Base-by-base conservation (phyloP, 1,140 invertebrate genomes). In the Cephus cinctus region DNA sequence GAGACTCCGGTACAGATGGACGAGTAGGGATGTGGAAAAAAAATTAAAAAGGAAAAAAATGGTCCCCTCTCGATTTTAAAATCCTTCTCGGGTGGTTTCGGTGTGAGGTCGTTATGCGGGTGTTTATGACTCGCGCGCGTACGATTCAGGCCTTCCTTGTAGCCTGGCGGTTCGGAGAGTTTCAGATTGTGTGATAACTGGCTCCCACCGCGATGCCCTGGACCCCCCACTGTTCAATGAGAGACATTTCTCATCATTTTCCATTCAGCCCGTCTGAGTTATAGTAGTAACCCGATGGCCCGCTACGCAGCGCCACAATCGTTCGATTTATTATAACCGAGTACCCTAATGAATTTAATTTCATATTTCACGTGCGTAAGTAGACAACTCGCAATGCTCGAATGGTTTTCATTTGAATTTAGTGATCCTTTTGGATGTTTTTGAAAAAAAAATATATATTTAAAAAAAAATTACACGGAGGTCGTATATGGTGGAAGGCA, bases 201-300 rank as follows among this genome's bases (percentile, higher is more conserved):
- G 52, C 55, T 53, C 44, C 48, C 57, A 54, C 50, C 57, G 52
- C 51, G 49, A 34, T 21, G 38, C 16, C 38, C 48, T 38, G 50
- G 71, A 72, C 71, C 69, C 69, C 71, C 71, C 67, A 71, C 57
- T 61, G 71, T 65, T 71, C 67, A 71, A 70, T 71, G 69, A 73
- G 69, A 73, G 69, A 71, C 69, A 74, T 74, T 74, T 74, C 71
- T 74, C 71, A 74, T 73, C 69, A 74, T 74, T 74, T 74, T 68
- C 71, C 70, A 74, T 74, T 74, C 69, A 71, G 52, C 45, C 54
- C 45, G 57, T 63, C 69, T 71, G 71, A 75, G 62, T 75, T 73
- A 75, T 73, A 69, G n/a, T n/a, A n/a, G n/a, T n/a, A 69, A 61
- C 59, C 61, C 50, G 44, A 47, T 56, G 54, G n/a, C n/a, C n/a